Conservation (phyloP, 2,113 vertebrate species). For the Sclerurus mexicanus region DNA sequence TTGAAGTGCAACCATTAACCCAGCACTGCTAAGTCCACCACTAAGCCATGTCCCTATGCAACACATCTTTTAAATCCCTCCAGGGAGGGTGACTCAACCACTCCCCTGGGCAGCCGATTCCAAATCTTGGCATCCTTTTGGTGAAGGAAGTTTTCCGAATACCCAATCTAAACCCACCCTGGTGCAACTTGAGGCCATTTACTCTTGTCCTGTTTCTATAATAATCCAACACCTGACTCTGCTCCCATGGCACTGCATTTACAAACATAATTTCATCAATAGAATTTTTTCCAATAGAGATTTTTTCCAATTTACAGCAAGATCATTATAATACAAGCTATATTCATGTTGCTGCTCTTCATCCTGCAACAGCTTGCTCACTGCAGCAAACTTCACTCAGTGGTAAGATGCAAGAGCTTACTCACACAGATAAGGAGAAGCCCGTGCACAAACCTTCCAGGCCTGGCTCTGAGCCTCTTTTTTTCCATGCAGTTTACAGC, state of each 20-base stretch:
- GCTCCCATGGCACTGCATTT: neutral
- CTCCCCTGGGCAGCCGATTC: neutral
- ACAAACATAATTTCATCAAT: neutral
- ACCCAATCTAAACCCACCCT: neutral
- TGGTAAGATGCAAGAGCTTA: neutral
- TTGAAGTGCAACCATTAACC: neutral
- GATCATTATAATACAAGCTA: neutral
- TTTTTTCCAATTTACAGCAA: neutral
- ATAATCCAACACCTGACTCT: neutral
- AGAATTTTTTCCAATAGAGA: neutral
- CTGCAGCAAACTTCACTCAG: neutral
- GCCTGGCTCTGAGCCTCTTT: neutral
- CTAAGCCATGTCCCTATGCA: neutral
- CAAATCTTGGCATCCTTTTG: neutral
- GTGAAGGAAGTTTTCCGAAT: neutral
- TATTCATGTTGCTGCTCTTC: neutral
- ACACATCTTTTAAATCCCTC: neutral
- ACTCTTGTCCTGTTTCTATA: neutral
- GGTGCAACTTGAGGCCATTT: neutral
- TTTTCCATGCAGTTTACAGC: neutral
- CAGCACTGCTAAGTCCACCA: neutral
- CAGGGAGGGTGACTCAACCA: neutral
- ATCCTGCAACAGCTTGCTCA: neutral
- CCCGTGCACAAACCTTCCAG: neutral
- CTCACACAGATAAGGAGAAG: neutral